Base-by-base conservation (phyloP, 2,113 vertebrate genomes). In the Excalfactoria chinensis region DNA sequence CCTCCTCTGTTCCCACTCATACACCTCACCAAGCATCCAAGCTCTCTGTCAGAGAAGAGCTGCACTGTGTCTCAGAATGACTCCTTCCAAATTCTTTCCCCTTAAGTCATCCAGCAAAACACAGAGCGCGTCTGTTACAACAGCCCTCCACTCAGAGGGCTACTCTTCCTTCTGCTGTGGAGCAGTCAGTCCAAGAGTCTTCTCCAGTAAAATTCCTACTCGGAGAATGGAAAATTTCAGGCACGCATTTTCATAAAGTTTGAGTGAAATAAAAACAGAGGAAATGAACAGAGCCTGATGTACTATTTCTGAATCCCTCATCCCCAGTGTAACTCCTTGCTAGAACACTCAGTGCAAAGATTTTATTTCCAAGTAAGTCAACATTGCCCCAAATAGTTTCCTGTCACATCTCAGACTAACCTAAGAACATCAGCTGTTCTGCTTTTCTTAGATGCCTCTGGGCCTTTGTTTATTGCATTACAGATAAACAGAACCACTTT, bases 171-270 rank as follows among this genome's bases (percentile, higher is more conserved):
- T 20, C 60, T 41, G 77, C 82, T 51, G 22, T 0, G 0, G 5
- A 70, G 48, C 9, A 53, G 1, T 6, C 59, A n/a, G 62, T 5
- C 72, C 53, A 23, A n/a, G 43, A 89, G 62, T 1, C 5, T 46
- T 30, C 73, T 44, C 83, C 48, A 66, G 93, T 69, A 90, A 95
- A 92, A 94, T 92, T 93, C 88, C 92, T 75, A 80, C 81, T 48
- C 21, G 1, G 8, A 72, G 85, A 53, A 72, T 60, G 94, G 95
- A 96, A 96, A 96, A 37, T 94, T 96, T 94, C 89, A 69, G 59
- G 41, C 66, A 69, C 19, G 44, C 67, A 16, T 70, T 86, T 89
- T 3, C 28, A 32, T 5, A 22, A 84, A 86, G 69, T 78, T 81
- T 40, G 34, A 87, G 66, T 86, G 81, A 96, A 93, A 75, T 20